Evolutionary conservation across 2,113 vertebrate genomes (phyloP).

Genomic region (Ictidomys tridecemlineatus): DNA sequence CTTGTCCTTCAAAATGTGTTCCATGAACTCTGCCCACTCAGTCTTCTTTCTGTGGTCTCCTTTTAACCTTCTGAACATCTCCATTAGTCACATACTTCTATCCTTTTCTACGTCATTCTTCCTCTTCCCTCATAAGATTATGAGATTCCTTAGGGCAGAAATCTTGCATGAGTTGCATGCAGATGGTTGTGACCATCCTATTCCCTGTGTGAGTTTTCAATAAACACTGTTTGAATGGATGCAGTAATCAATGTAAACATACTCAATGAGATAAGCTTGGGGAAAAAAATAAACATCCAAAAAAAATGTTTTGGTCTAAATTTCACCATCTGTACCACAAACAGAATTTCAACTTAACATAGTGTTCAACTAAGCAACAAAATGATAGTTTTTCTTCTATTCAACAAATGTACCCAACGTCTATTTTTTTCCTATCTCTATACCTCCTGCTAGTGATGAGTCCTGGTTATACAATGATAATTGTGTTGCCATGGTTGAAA

Average conservation of each 20-base stretch:
- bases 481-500: background rate
- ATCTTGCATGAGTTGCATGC: background rate
- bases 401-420: background rate
- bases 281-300: background rate
- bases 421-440: background rate
- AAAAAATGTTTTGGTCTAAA: conserved; percentile 7
- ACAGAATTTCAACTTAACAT: background rate
- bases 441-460: background rate
- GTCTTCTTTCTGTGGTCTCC: background rate
- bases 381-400: background rate
- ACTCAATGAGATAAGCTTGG: background rate
- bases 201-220: background rate
- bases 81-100: background rate
- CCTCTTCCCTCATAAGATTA: background rate
- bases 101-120: background rate
- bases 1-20: background rate
- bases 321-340: background rate
- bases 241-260: background rate
- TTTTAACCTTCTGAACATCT: background rate
- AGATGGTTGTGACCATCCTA: background rate
- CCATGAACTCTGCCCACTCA: background rate
- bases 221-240: background rate
- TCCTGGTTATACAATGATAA: background rate
- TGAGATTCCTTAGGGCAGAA: background rate
- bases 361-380: conserved; percentile 18